Conservation (phyloP, 2,797 vertebrate genomes). For the Oreochromis grahami region DNA sequence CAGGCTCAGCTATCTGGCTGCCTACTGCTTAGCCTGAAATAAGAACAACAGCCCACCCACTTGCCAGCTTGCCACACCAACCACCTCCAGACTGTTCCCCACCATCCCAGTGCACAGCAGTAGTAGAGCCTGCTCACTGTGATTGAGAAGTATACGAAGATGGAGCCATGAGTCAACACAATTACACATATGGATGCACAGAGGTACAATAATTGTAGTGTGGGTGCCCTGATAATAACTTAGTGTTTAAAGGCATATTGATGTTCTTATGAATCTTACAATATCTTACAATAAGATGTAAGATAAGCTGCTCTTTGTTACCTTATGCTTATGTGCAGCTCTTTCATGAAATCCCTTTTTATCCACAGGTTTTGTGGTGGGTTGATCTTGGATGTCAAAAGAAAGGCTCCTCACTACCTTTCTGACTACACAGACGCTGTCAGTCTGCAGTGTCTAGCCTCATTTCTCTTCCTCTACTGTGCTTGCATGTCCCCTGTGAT, state of each 20-base stretch:
- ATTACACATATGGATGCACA: not conserved
- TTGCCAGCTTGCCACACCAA: conserved; percentile 38
- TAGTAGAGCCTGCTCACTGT: not conserved
- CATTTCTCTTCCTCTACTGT: conserved; percentile 98
- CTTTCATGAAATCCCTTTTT: not conserved
- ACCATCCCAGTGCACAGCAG: not conserved
- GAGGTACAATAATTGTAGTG: not conserved
- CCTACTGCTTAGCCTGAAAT: conserved; percentile 10
- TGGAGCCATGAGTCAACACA: not conserved
- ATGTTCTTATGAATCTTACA: not conserved
- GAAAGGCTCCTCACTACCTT: conserved; percentile 93
- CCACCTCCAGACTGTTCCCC: conserved; percentile 23
- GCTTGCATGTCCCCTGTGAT: conserved; percentile 99
- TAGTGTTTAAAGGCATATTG: not conserved
- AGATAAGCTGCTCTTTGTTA: not conserved
- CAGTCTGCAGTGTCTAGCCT: conserved; percentile 97
- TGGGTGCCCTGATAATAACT: not conserved
- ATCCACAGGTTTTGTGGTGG: conserved; percentile 87
- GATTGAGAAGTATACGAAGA: not conserved
- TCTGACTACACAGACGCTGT: conserved; percentile 95
- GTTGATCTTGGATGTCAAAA: conserved; percentile 90
- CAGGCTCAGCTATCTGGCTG: not conserved
- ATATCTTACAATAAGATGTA: not conserved
- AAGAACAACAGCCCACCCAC: conserved; percentile 14
- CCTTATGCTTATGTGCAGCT: not conserved